Base-by-base conservation (phyloP, 2,888 invertebrate genomes). In the Morpho achilles region DNA sequence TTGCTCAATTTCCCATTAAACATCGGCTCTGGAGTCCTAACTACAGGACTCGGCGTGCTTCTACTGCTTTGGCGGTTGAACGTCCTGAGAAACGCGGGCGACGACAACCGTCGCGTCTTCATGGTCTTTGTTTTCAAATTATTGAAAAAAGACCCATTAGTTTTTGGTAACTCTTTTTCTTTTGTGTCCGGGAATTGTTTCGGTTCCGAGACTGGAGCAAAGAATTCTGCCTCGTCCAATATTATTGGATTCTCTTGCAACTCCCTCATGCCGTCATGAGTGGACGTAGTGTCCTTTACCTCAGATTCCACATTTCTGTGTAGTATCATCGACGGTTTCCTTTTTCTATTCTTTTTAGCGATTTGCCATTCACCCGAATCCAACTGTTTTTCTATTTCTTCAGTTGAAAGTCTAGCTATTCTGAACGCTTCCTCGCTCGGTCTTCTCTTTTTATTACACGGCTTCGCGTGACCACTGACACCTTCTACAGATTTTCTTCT, bases 401-500 rank as follows among this genome's bases (percentile, higher is more conserved):
- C 93, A 42, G 90, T 80, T 56, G 93, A 93, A 23, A 92, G 92
- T 23, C 93, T 91, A 0, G 90, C 88, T 60, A 93, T 93, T 61
- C 91, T 91, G 73, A 94, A 82, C 0, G 93, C 94, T 72, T 94
- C 94, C 70, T 96, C 96, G 72, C 96, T 96, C 0, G 96, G 96
- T 52, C 96, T 86, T 40, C 94, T 92, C 61, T 91, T 91, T 67
- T 92, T 92, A 42, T 92, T 91, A 8, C 91, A 91, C 0, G 92
- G 91, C 0, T 87, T 84, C 41, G 85, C 88, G 61, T 91, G 91
- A 0, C 88, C 90, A 71, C 91, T 79, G 58, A 93, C 91, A 52
- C 93, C 93, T 75, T 95, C 95, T 7, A 94, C 93, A 3, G 94
- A 94, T 75, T 93, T 93, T 53, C 94, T 88, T 65, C 94, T 92